Base-by-base conservation (phyloP, 2,113 vertebrate species). In the Cyanocitta stelleri region DNA sequence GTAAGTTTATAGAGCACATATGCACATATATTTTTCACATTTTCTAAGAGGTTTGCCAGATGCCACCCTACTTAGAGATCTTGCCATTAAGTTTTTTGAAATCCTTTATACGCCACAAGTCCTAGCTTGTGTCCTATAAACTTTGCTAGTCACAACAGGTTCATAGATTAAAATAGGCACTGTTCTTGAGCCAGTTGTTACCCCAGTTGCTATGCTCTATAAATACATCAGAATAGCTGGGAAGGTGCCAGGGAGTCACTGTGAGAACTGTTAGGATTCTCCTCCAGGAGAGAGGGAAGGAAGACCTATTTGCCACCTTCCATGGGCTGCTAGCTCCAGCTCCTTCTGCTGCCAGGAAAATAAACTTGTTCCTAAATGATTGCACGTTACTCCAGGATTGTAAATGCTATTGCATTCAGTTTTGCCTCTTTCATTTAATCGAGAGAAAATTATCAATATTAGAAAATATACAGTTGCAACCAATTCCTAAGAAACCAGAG, bases 311-410 rank as follows among this genome's bases (percentile, higher is more conserved):
- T 85, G 59, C 63, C 54, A 49, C 66, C 24, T 86, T 92, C 85
- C 52, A 39, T 1, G 55, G 82, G 94, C 11, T 93, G 49, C 58
- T 74, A 26, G 84, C 74, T 93, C 73, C 48, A 96, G 76, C 56
- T 96, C 35, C 90, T 90, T 78, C 95, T 95, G 32, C 66, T 52
- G 3, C 59, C 90, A 88, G 78, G 77, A 89, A 93, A 62, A 54
- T 10, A 54, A 95, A 66, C 14, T 48, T 64, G 24, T 35, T 61
- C 37, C 29, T 22, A 18, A 67, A 59, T 37, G 30, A 46, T 27
- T 49, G 49, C 16, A 67, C 29, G 4, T 89, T 93, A 61, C 54
- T 92, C 61, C 54, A 90, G 77, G 14, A 32, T 29, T 69, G 52
- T 75, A 94, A 93, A 93, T 58, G 75, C 55, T 33, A 30, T 32